Conservation (phyloP, 2,888 invertebrate species). For the Drosophila kambysellisi region DNA sequence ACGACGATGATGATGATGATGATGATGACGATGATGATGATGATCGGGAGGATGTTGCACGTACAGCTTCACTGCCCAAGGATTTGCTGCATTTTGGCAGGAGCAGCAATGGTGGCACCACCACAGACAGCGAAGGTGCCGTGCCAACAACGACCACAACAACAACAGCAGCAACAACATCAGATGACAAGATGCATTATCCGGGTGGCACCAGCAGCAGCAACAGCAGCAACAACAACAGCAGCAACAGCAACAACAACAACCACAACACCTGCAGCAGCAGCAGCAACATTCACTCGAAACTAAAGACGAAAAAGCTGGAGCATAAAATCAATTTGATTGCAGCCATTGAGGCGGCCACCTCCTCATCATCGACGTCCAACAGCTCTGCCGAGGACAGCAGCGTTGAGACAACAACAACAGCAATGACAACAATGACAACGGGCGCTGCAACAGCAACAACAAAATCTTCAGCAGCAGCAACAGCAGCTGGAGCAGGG, state of each 20-base stretch:
- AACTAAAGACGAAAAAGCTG: slow-evolving; percentile 82
- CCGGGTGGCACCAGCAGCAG: slow-evolving; percentile 40
- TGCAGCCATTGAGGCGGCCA: slow-evolving; percentile 83
- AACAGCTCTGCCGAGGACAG: slow-evolving; percentile 81
- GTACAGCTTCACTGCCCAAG: slow-evolving; percentile 48
- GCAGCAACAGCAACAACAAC: slow-evolving; percentile 62
- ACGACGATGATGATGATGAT: not conserved
- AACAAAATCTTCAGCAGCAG: slow-evolving; percentile 2
- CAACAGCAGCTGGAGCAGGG: not conserved
- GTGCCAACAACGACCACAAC: slow-evolving; percentile 74
- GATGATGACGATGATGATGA: slow-evolving; percentile 2
- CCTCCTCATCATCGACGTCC: slow-evolving; percentile 82
- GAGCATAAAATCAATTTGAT: slow-evolving; percentile 83
- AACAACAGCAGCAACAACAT: slow-evolving; percentile 51
- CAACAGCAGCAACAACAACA: slow-evolving; percentile 33
- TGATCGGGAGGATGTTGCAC: not conserved
- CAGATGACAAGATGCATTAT: slow-evolving; percentile 69
- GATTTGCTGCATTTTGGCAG: slow-evolving; percentile 57
- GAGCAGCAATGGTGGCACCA: slow-evolving; percentile 59
- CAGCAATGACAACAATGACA: slow-evolving; percentile 1
- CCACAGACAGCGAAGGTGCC: slow-evolving; percentile 81
- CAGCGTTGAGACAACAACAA: slow-evolving; percentile 66
- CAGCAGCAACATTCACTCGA: slow-evolving; percentile 51
- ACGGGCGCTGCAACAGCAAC: not conserved
- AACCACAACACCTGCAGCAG: slow-evolving; percentile 76